phyloP scores from a whole-genome alignment of 1,140 invertebrate genomes.

The Bombus affinis region DNA sequence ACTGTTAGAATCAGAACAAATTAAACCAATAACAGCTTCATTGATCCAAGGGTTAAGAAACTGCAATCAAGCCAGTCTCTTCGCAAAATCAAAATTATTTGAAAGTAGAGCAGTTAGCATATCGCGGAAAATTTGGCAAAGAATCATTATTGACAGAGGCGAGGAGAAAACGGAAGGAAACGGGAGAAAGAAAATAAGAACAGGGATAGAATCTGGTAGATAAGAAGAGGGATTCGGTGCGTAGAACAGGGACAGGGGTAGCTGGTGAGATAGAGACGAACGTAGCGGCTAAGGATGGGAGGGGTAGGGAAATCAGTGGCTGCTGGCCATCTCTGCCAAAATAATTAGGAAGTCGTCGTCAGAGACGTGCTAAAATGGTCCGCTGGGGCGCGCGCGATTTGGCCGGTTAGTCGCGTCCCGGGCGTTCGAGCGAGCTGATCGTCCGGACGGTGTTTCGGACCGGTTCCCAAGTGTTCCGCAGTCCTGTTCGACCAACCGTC shows the following conservation, averaged over 20 bases:
- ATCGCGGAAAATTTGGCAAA: background rate
- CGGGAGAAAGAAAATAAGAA: background rate
- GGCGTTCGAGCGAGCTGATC: constrained; percentile 75
- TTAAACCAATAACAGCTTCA: background rate
- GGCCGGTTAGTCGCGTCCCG: constrained; percentile 78
- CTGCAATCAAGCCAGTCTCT: background rate
- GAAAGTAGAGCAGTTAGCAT: background rate
- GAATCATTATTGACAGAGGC: background rate
- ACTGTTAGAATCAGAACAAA: background rate
- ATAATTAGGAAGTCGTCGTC: constrained; percentile 88
- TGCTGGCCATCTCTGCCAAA: constrained; percentile 85
- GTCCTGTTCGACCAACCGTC: constrained; percentile 81
- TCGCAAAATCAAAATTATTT: too few relatives aligned
- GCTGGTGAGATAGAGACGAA: constrained; percentile 56
- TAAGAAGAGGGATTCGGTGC: too few relatives aligned
- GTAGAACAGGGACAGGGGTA: constrained; percentile 2
- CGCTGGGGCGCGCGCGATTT: constrained; percentile 84
- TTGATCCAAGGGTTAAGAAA: background rate
- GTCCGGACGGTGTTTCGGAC: constrained; percentile 54
- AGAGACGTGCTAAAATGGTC: constrained; percentile 88
- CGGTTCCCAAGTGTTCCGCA: constrained; percentile 46
- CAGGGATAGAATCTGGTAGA: background rate
- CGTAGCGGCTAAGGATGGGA: background rate
- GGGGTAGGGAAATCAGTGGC: constrained; percentile 42
- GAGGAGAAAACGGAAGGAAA: background rate